Base-by-base conservation (phyloP, 2,113 vertebrate species). In the Elanus axillaris region DNA sequence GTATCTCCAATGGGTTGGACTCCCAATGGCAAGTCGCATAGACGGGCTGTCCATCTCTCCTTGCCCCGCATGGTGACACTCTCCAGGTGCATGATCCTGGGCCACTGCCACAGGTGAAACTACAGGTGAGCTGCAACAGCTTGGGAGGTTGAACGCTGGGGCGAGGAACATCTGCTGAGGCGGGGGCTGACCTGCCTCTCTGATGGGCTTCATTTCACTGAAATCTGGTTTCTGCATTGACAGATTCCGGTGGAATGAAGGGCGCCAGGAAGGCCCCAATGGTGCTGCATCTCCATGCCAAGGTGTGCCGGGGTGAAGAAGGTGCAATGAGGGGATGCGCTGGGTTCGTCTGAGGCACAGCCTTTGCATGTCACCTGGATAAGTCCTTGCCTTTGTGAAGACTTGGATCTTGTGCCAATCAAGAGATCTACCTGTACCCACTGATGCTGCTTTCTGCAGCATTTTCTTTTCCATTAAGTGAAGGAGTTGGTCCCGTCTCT, bases 241-340 rank as follows among this genome's bases (percentile, higher is more conserved):
- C 96, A 71, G 96, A 98, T 98, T 96, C 96, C 96, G 76, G 96
- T 95, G 97, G 97, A 97, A 98, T 98, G 97, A 97, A 98, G 97
- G 97, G 94, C 88, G 6, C 40, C 95, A 84, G 95, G 84, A 89
- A 95, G 86, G 73, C 85, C 43, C 34, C 1, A 16, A 21, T 0
- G 16, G 20, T 0, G 3, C 48, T 75, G 78, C 10, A 5, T 40
- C 86, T 91, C 74, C 79, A 18, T 12, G 36, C 22, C 47, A 21
- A 38, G 29, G 11, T 26, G 66, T 29, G 32, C 25, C 2, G 4
- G 15, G 62, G 8, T 1, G 3, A 71, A 68, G 26, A 22, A 79
- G 25, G 11, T 4, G 5, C 8, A 5, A 3, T 22, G 20, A 0
- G 4, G 25, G 27, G 19, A 6, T 17, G 40, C 6, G 4, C 11